Conservation (phyloP, 1,140 invertebrate genomes). For the Scylla paramamosain region DNA sequence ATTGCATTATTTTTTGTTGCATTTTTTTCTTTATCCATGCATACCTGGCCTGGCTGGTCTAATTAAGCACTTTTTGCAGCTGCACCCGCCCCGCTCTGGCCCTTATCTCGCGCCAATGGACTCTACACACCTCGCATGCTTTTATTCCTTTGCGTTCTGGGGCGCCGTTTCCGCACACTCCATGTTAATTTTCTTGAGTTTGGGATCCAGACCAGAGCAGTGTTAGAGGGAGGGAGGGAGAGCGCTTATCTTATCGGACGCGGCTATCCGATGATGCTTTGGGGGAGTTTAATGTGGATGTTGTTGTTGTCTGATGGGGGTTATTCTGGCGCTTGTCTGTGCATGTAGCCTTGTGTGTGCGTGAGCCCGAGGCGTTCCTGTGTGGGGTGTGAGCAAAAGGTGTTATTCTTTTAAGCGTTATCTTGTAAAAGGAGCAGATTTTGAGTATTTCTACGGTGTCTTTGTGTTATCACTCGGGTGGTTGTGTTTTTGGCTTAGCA, state of each 20-base stretch:
- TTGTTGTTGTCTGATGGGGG: background rate
- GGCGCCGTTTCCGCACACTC: background rate
- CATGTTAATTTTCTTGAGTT: background rate
- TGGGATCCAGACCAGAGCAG: background rate
- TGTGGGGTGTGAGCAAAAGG: no score
- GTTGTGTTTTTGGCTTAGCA: no score
- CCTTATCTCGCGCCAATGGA: constrained; percentile 18
- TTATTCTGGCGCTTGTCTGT: background rate
- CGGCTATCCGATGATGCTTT: background rate
- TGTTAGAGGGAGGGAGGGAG: background rate
- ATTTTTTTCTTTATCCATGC: background rate
- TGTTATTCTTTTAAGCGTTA: no score
- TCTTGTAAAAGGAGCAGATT: no score
- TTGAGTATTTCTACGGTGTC: no score
- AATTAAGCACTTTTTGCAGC: constrained; percentile 9
- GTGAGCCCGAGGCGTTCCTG: no score
- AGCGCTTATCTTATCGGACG: background rate
- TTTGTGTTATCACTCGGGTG: no score
- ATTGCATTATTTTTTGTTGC: background rate
- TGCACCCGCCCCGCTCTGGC: background rate
- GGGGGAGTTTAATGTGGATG: background rate
- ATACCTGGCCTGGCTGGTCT: background rate
- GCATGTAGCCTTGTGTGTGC: no score
- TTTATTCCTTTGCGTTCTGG: background rate
- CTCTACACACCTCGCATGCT: background rate